phyloP scores from a whole-genome alignment of 1,140 invertebrate genomes.

The Macrotrachela quadricornifera region DNA sequence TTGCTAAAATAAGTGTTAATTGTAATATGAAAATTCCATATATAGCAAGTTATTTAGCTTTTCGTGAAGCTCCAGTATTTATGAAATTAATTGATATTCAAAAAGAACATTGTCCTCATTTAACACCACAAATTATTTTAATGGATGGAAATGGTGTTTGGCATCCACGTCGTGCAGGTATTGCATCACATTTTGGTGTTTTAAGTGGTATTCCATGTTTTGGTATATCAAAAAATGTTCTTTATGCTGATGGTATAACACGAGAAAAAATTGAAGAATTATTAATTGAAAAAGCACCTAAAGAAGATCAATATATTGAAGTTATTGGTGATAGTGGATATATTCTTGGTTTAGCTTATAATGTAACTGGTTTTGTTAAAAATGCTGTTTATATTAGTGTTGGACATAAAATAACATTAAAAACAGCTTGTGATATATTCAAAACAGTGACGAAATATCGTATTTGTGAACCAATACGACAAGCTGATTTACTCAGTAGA shows the following conservation, averaged over 20 bases:
- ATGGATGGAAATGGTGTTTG: slow-evolving; percentile 34
- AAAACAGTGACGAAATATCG: slow-evolving; percentile 24
- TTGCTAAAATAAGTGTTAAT: neutral
- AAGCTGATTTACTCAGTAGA: slow-evolving; percentile 21
- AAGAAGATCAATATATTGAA: neutral
- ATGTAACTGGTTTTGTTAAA: slow-evolving; percentile 2
- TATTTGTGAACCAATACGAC: slow-evolving; percentile 32
- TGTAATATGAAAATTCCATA: slow-evolving; percentile 18
- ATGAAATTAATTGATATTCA: slow-evolving; percentile 19
- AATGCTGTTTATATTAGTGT: slow-evolving; percentile 33
- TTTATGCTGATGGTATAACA: slow-evolving; percentile 22
- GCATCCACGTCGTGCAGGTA: slow-evolving; percentile 28
- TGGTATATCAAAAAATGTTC: slow-evolving; percentile 28
- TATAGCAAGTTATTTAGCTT: slow-evolving; percentile 31
- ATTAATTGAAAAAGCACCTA: neutral
- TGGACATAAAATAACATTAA: slow-evolving; percentile 30
- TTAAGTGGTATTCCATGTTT: slow-evolving; percentile 20
- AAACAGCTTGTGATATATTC: slow-evolving; percentile 25
- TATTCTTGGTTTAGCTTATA: neutral
- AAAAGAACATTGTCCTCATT: slow-evolving; percentile 17
- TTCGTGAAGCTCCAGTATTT: slow-evolving; percentile 27
- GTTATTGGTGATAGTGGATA: too few species aligned
- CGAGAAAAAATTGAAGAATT: slow-evolving; percentile 15
- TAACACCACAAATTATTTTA: slow-evolving; percentile 27
- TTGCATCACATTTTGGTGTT: slow-evolving; percentile 28